Evolutionary conservation across 1,140 invertebrate genomes (phyloP).

Genomic region (Heliconius hermathena): DNA sequence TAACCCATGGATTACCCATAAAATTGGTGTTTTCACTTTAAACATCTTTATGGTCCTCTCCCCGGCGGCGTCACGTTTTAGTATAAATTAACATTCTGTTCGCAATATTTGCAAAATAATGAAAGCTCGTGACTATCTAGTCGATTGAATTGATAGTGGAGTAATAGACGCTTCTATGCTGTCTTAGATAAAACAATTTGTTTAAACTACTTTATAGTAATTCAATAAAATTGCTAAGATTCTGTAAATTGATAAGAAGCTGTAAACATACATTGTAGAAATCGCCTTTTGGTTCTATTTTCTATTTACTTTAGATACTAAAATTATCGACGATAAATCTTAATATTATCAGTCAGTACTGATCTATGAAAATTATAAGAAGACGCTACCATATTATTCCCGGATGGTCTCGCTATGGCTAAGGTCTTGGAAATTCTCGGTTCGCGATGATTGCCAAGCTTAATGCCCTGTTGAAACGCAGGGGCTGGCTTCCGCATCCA

Average conservation of each 20-base stretch:
- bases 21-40: conserved; percentile 30
- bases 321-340: not conserved
- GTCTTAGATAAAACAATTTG: not conserved
- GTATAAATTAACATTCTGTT: conserved; percentile 31
- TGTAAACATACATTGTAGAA: not conserved
- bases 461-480: conserved; percentile 66
- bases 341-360: not conserved
- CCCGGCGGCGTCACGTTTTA: conserved; percentile 25
- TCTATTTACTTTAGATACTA: not conserved
- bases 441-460: conserved; percentile 65
- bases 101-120: conserved; percentile 27
- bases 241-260: not conserved
- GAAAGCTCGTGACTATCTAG: conserved; percentile 31
- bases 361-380: conserved; percentile 14
- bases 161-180: conserved; percentile 7
- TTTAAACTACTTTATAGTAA: not conserved
- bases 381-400: conserved; percentile 16
- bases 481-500: conserved; percentile 65
- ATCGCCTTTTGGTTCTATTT: not conserved
- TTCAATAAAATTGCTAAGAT: no score
- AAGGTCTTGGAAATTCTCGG: conserved; percentile 65
- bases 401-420: conserved; percentile 15
- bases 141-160: conserved; percentile 16
- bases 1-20: conserved; percentile 22
- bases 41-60: conserved; percentile 15